Evolutionary conservation across 1,140 invertebrate species (phyloP).

Genomic region (Leptoteleia sp.): DNA sequence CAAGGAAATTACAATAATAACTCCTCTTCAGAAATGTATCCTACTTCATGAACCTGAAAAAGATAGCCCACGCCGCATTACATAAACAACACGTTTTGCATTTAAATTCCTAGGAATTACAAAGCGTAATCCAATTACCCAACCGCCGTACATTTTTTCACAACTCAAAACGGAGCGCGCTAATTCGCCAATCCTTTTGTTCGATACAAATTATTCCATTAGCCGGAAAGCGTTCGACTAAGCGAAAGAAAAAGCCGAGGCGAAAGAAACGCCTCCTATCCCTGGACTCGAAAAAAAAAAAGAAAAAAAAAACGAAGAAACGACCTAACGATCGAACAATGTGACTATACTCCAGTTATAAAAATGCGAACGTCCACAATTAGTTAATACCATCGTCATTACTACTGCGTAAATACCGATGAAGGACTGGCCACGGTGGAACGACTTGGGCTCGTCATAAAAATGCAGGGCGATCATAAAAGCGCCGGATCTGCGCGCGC

Average conservation of each 20-base stretch:
- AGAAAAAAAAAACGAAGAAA: too few relatives aligned
- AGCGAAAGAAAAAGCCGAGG: conserved; percentile 1
- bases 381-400: conserved; percentile 45
- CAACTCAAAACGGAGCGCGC: neutral
- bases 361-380: conserved; percentile 26
- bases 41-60: too few relatives aligned
- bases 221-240: neutral
- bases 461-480: conserved; percentile 30
- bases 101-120: too few relatives aligned
- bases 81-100: too few relatives aligned
- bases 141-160: neutral
- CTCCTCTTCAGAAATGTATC: too few relatives aligned
- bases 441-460: conserved; percentile 18
- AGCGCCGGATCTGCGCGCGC: conserved; percentile 24
- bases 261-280: neutral
- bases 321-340: conserved; percentile 21
- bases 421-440: neutral
- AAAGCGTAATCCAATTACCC: neutral
- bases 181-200: conserved; percentile 8
- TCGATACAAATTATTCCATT: conserved; percentile 23
- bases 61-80: too few relatives aligned
- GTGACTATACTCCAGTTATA: conserved; percentile 27
- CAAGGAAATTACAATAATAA: too few relatives aligned
- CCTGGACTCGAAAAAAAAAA: too few relatives aligned
- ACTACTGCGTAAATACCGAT: conserved; percentile 10